A percentile compares a stretch with the other conserved stretches of the same genome.
phyloP scores from a whole-genome alignment of 2,888 invertebrate genomes.

The Proisotoma minuta region DNA sequence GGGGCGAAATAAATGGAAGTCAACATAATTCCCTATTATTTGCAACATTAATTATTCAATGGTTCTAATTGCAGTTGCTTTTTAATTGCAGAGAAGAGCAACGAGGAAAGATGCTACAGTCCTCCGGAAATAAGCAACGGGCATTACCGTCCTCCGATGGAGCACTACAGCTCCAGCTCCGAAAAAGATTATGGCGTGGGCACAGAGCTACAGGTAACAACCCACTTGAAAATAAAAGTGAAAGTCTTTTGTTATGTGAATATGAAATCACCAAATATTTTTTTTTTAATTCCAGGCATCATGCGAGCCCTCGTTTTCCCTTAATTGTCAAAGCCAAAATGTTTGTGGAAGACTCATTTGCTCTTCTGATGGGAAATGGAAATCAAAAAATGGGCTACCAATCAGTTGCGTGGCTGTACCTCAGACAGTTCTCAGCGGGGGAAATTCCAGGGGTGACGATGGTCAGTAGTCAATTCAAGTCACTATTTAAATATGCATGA shows the following conservation, averaged over 20 bases:
- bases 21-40: too few relatives aligned
- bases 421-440: conserved; percentile 11
- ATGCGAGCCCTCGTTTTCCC: conserved; percentile 22
- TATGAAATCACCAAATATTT: neutral
- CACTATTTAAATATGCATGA: too few relatives aligned
- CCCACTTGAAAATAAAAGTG: conserved; percentile 9
- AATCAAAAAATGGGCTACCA: conserved; percentile 29
- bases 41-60: too few relatives aligned
- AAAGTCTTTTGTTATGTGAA: neutral
- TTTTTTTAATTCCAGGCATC: conserved; percentile 5
- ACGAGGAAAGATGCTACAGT: neutral
- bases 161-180: neutral
- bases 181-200: conserved; percentile 22
- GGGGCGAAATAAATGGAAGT: too few relatives aligned
- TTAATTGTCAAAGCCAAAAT: conserved; percentile 34
- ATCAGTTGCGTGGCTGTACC: conserved; percentile 32
- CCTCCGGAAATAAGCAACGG: conserved; percentile 8
- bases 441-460: conserved; percentile 1
- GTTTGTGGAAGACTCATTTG: conserved; percentile 41
- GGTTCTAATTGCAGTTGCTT: conserved; percentile 5
- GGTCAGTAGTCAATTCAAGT: neutral
- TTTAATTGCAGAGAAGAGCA: conserved; percentile 3
- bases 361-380: conserved; percentile 35
- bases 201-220: conserved; percentile 28
- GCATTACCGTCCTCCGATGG: neutral